A percentile compares a stretch with the other conserved stretches of the same genome.
Evolutionary conservation across 2,113 vertebrate species (phyloP).

Genomic region (Petaurus breviceps): DNA sequence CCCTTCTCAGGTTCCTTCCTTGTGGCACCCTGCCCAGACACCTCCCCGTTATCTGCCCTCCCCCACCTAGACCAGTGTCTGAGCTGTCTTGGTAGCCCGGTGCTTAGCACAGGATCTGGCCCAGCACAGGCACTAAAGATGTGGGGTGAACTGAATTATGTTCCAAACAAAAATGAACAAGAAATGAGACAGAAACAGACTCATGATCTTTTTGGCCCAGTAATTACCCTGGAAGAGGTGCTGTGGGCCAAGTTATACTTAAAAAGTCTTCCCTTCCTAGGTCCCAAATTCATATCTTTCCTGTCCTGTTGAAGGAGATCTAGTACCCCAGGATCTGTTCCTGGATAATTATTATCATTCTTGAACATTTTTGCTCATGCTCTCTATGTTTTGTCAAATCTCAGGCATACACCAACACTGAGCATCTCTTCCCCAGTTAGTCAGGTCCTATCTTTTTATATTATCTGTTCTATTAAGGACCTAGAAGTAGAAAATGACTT

Average conservation of each 20-base stretch:
- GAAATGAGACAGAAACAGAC: background rate
- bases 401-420: background rate
- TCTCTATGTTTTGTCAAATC: background rate
- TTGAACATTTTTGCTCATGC: background rate
- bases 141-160: background rate
- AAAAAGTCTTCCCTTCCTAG: background rate
- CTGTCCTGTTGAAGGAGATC: background rate
- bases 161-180: background rate
- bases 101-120: background rate
- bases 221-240: background rate
- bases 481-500: background rate
- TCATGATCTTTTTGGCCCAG: background rate
- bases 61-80: background rate
- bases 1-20: background rate
- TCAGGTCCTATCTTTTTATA: background rate
- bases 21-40: background rate
- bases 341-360: background rate
- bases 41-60: background rate
- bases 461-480: background rate
- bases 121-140: background rate
- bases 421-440: background rate
- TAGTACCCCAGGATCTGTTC: background rate
- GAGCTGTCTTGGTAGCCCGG: background rate
- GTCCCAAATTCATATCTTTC: background rate
- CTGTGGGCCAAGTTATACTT: background rate